Percentiles rank a stretch among this genome's conserved stretches.
These are phyloP conservation scores for Tetrao urogallus DNA, from an alignment of 2,113 vertebrate species.

Conservation along the genomic window DNA sequence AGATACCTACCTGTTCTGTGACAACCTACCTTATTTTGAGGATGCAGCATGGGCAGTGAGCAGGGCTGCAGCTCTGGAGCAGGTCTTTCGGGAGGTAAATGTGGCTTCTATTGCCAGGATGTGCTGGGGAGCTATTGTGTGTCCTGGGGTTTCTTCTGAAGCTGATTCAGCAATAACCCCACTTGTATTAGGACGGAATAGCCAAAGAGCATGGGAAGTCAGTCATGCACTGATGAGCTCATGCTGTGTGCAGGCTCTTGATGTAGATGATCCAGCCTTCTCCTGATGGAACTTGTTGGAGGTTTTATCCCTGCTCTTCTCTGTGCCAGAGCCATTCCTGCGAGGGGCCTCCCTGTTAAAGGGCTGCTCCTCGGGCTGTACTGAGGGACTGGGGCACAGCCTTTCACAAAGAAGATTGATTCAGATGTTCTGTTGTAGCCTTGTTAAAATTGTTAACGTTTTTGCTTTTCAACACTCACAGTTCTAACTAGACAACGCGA, in stretches of 20 bases:
- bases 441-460: background rate
- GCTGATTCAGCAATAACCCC: background rate
- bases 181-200: background rate
- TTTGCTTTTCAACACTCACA: background rate
- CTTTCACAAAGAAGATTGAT: background rate
- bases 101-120: background rate
- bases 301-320: background rate
- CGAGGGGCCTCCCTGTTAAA: background rate
- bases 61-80: background rate
- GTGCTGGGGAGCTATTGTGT: background rate
- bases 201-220: background rate
- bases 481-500: background rate
- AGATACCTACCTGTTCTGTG: background rate
- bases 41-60: accelerated
- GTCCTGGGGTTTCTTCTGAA: background rate
- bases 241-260: background rate
- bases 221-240: background rate
- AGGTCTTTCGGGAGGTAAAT: background rate
- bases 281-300: slow-evolving; percentile 15
- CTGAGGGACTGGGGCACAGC: background rate
- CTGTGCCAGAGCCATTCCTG: background rate
- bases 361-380: background rate
- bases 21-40: background rate
- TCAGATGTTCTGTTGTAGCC: background rate
- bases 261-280: slow-evolving; percentile 10